phyloP scores from a whole-genome alignment of 92 coral and sea anemone genomes.

The Porites cylindrica region DNA sequence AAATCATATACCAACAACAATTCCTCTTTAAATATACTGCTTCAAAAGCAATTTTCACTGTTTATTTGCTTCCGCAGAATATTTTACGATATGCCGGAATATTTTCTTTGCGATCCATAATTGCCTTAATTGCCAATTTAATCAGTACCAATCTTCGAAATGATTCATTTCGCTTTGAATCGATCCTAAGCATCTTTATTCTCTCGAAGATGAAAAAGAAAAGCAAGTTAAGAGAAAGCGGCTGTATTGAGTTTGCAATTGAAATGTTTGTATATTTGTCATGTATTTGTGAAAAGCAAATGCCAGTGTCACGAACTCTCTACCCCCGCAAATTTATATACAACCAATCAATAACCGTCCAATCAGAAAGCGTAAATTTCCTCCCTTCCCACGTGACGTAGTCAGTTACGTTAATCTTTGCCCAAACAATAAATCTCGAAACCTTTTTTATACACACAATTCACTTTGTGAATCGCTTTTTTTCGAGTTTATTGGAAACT shows the following conservation, averaged over 20 bases:
- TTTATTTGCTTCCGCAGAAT: constrained; percentile 25
- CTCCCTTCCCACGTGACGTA: constrained; percentile 20
- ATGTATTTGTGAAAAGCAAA: constrained; percentile 25
- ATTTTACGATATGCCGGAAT: constrained; percentile 14
- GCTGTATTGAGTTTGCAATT: constrained; percentile 17
- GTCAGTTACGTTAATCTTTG: constrained; percentile 45
- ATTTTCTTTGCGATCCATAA: constrained; percentile 17
- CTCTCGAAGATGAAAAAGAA: neutral
- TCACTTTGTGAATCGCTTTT: neutral
- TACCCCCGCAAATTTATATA: constrained; percentile 29
- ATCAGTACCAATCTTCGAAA: neutral
- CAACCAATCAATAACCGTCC: constrained; percentile 15
- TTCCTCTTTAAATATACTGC: constrained; percentile 22
- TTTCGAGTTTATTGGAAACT: constrained; percentile 3
- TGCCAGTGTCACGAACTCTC: constrained; percentile 24
- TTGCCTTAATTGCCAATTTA: constrained; percentile 36
- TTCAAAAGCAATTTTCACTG: constrained; percentile 19
- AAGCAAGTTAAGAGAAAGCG: neutral
- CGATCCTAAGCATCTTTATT: neutral
- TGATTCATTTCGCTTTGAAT: neutral
- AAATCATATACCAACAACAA: neutral
- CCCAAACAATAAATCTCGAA: constrained; percentile 29
- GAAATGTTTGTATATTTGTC: constrained; percentile 32
- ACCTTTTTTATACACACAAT: constrained; percentile 10
- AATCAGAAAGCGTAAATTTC: constrained; percentile 9